Evolutionary conservation across 2,888 invertebrate genomes (phyloP), one percentile per base, ranked within the genome.

Genomic region (Beris chalybata): DNA sequence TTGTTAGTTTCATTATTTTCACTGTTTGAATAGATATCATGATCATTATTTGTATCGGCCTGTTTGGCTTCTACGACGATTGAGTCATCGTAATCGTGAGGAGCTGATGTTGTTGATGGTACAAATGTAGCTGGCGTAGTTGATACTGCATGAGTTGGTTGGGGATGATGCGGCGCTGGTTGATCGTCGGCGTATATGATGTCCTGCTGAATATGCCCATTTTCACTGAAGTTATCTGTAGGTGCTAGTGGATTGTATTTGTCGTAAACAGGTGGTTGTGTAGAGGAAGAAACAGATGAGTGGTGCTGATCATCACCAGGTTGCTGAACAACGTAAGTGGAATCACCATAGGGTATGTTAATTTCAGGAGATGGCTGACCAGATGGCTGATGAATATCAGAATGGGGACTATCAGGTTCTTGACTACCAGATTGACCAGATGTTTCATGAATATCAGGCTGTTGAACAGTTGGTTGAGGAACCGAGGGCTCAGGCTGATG

Each of bases 31-130:
- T 22, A 22, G 22, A 22, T 22, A 22, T 22, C 22, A 9, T 38
- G 38, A 38, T 38, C 30, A n/a, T 11, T 12, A 15, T 22, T 22
- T 22, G 22, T 22, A 22, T 22, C 22, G 22, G 4, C 71, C 68
- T 9, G 69, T 64, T 63, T 70, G 2, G 72, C 71, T 63, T 73
- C 71, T 30, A 73, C 61, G 12, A 72, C 67, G 0, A 72, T 63
- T 43, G 69, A 59, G 59, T 71, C 71, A 15, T 71, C 71, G 54
- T 67, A 71, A 67, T 45, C 22, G 63, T 66, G 22, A 70, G 64
- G 4, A 30, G 44, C 13, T 5, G 55, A 29, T 65, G 70, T 7
- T 45, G 32, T 15, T 66, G 63, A 32, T 69, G 65, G 22, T 61
- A 65, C 12, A 63, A 68, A 53, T 15, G 66, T 67, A 52, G 65